These are phyloP conservation scores for Hippocampus guttulatus DNA, from an alignment of 2,113 vertebrate species.

Conservation along the genomic window DNA sequence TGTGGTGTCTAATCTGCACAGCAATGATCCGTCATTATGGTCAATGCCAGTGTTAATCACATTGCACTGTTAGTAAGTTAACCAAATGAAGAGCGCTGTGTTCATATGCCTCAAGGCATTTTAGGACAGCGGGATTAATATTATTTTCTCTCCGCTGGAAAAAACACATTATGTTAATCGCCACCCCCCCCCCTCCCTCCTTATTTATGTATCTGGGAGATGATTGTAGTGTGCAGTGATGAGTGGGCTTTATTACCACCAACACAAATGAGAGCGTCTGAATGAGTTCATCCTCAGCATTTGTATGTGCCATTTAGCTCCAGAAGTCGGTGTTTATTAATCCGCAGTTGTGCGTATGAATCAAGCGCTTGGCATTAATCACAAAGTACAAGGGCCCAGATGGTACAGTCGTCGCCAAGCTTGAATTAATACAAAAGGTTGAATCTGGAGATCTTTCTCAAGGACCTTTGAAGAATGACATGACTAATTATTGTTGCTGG, in stretches of 20 bases:
- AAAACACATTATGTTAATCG: slow-evolving; percentile 94
- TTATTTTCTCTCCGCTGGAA: slow-evolving; percentile 91
- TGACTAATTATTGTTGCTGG: slow-evolving; percentile 98
- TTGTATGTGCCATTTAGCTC: slow-evolving; percentile 98
- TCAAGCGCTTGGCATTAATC: slow-evolving; percentile 97
- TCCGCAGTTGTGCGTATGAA: slow-evolving; percentile 96
- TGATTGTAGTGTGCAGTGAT: slow-evolving; percentile 90
- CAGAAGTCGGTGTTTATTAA: slow-evolving; percentile 95
- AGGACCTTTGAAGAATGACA: slow-evolving; percentile 99
- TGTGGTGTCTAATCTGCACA: slow-evolving; percentile 51
- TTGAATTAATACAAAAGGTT: slow-evolving; percentile 97
- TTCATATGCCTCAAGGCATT: slow-evolving; percentile 71
- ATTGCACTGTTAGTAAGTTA: slow-evolving; percentile 55
- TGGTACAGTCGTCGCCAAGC: slow-evolving; percentile 98
- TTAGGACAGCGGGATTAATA: slow-evolving; percentile 69
- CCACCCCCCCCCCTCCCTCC: slow-evolving; percentile 74
- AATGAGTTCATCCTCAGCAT: slow-evolving; percentile 95
- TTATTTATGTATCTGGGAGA: slow-evolving; percentile 88
- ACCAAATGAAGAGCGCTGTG: slow-evolving; percentile 63
- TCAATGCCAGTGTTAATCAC: slow-evolving; percentile 52
- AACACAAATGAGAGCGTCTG: slow-evolving; percentile 95
- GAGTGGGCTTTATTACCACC: slow-evolving; percentile 90
- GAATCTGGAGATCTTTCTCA: slow-evolving; percentile 86
- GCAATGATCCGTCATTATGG: slow-evolving; percentile 48
- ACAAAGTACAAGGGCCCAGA: slow-evolving; percentile 96